Conservation (phyloP, 2,888 invertebrate genomes). For the Drosophila borealis region DNA sequence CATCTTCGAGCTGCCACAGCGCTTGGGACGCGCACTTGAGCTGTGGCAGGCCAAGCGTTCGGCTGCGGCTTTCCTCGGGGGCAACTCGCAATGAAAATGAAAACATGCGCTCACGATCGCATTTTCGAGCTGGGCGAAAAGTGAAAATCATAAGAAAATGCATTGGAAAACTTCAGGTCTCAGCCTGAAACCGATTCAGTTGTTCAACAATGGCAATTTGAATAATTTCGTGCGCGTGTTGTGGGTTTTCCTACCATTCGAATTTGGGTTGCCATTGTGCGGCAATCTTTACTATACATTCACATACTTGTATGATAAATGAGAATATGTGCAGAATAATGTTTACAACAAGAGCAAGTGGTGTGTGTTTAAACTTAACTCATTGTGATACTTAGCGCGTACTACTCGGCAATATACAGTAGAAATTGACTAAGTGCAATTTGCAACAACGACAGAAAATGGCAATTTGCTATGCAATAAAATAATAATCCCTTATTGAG, state of each 20-base stretch:
- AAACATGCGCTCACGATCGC: conserved; percentile 66
- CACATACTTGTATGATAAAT: conserved; percentile 46
- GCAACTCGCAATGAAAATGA: conserved; percentile 28
- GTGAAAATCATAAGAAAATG: conserved; percentile 71
- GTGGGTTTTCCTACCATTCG: conserved; percentile 49
- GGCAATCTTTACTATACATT: conserved; percentile 36
- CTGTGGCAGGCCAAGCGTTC: conserved; percentile 71
- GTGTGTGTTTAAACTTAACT: conserved; percentile 21
- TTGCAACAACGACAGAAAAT: not conserved
- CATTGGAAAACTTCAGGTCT: conserved; percentile 29
- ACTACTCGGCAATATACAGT: conserved; percentile 19
- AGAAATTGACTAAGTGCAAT: conserved; percentile 2
- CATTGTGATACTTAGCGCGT: conserved; percentile 49
- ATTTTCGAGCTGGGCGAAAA: conserved; percentile 48
- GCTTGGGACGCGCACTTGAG: conserved; percentile 50
- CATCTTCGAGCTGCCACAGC: conserved; percentile 28
- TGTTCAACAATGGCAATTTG: conserved; percentile 77
- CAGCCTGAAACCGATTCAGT: conserved; percentile 41
- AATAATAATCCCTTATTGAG: no score
- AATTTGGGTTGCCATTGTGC: conserved; percentile 64
- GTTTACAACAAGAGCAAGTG: conserved; percentile 16
- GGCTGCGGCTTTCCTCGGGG: conserved; percentile 54
- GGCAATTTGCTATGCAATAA: no score
- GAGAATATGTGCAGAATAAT: conserved; percentile 50
- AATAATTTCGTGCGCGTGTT: conserved; percentile 72